Evolutionary conservation across 2,888 invertebrate genomes (phyloP).

Genomic region (Lepidonotus clava): DNA sequence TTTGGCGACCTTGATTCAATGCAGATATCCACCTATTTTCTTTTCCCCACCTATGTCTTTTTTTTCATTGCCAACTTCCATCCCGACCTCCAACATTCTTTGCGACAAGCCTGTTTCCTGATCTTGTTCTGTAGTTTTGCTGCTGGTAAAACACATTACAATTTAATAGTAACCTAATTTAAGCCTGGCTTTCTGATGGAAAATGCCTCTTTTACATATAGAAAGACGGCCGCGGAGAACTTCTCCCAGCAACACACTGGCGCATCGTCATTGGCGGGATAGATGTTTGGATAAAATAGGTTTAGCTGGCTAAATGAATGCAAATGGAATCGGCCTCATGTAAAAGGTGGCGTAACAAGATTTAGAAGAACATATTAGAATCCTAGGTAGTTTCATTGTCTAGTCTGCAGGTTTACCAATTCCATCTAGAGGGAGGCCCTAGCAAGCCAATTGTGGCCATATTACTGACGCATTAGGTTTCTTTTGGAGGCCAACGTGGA

Average conservation of each 20-base stretch:
- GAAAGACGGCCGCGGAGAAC: not conserved
- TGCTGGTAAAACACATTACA: not conserved
- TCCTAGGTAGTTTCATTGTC: conserved; percentile 13
- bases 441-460: conserved; percentile 24
- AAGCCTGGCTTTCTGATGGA: not conserved
- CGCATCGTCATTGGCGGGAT: not conserved
- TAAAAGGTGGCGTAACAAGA: conserved; percentile 6
- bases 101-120: no score
- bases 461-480: conserved; percentile 8
- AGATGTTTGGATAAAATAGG: conserved; percentile 22
- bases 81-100: no score
- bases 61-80: no score
- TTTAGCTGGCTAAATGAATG: conserved; percentile 32
- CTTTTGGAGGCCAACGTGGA: not conserved
- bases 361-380: conserved; percentile 32
- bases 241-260: no score
- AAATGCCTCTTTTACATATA: not conserved
- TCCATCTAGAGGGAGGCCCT: not conserved
- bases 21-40: no score
- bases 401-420: conserved; percentile 5
- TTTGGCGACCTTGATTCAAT: no score
- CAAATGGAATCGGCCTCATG: conserved; percentile 22
- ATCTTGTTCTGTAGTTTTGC: no score
- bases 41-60: no score
- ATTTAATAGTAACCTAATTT: not conserved